These are phyloP conservation scores for Lerema accius DNA, from an alignment of 1,140 invertebrate species.

Conservation along the genomic window DNA sequence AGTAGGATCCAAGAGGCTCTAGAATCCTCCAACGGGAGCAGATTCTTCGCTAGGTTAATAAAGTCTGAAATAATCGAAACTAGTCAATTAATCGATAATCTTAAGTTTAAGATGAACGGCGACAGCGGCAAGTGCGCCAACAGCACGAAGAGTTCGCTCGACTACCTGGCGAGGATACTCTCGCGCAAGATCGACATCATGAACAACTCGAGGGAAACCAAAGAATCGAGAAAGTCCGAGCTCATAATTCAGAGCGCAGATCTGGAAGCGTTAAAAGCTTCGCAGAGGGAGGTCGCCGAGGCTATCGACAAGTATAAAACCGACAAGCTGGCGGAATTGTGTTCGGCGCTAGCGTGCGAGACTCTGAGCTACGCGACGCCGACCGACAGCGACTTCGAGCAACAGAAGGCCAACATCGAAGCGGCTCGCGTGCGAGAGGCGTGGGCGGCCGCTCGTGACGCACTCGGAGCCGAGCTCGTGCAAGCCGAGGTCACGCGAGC, in stretches of 20 bases:
- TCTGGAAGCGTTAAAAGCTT: conserved; percentile 84
- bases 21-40: conserved; percentile 78
- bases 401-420: conserved; percentile 63
- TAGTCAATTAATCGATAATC: conserved; percentile 87
- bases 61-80: conserved; percentile 87
- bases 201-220: conserved; percentile 55
- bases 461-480: conserved; percentile 87
- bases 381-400: conserved; percentile 60
- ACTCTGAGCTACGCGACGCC: conserved; percentile 84
- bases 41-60: conserved; percentile 83
- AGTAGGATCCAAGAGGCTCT: conserved; percentile 84
- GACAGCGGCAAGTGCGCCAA: conserved; percentile 80
- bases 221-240: conserved; percentile 54
- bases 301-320: conserved; percentile 86
- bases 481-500: conserved; percentile 89
- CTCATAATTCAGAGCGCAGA: conserved; percentile 74
- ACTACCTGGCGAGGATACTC: conserved; percentile 86
- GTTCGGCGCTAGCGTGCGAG: conserved; percentile 86
- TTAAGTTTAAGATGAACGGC: conserved; percentile 86
- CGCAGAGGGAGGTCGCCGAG: conserved; percentile 84
- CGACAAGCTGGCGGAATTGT: conserved; percentile 86
- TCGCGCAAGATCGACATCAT: conserved; percentile 83
- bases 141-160: conserved; percentile 82
- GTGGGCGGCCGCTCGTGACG: conserved; percentile 87
- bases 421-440: conserved; percentile 84